Base-by-base conservation (phyloP, 2,113 vertebrate genomes). In the Thymallus thymallus region DNA sequence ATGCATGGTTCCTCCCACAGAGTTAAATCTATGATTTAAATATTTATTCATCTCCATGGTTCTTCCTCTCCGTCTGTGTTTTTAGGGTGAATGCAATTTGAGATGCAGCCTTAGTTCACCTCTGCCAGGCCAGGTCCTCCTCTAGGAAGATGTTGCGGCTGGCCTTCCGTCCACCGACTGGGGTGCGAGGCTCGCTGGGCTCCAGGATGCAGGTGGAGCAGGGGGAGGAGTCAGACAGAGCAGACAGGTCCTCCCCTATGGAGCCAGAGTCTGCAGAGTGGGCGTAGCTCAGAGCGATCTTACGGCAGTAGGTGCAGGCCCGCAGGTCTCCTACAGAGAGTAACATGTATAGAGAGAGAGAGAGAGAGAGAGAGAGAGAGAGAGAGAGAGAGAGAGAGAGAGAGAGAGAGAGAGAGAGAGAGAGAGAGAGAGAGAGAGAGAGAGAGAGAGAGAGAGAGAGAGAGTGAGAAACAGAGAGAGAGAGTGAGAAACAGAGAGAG, bases 71-170 rank as follows among this genome's bases (percentile, higher is more conserved):
- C 0, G 35, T 41, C 35, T 41, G 35, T 10, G 9, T 41, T 41
- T 2, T 41, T 41, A 41, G 35, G 35, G 9, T 41, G 9, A 9
- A 9, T 10, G 35, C 35, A 7, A 41, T 41, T 41, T 41, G 35
- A 9, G 35, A 41, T 41, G 35, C 35, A 41, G 9, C 35, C 46
- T 55, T 73, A 69, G 55, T 41, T 85, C 55, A 99, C 98, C 98
- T 98, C 87, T 99, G 96, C 98, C 98, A 99, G 65, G 96, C 93
- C 41, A 96, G 90, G 84, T 98, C 96, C 83, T 99, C 97, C 88
- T 99, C 98, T 58, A 99, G 91, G 82, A 99, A 99, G 84, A 98
- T 98, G 89, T 98, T 99, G 74, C 96, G 95, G 89, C 96, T 99
- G 75, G 95, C 91, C 89, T 98, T 99, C 22, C 98, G 94, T 48